Base-by-base conservation (phyloP, 2,888 invertebrate genomes). In the Sinelater perroti region DNA sequence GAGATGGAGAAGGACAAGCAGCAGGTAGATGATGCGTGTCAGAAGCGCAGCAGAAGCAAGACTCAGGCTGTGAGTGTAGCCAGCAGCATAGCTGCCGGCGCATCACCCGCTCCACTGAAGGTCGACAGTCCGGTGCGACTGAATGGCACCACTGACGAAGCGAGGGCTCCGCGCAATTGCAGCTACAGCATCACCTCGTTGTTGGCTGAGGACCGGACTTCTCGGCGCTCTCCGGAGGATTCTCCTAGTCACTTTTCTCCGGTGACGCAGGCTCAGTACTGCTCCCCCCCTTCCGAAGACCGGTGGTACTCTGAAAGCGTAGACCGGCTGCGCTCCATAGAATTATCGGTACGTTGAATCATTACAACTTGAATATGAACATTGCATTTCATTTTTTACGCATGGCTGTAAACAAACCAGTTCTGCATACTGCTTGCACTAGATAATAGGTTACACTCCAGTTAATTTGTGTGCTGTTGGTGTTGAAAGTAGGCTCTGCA, bases 181-280 rank as follows among this genome's bases (percentile, higher is more conserved):
- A 91, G 89, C 75, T 92, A 92, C 80, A 92, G 92, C 81, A 93
- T 93, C 76, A 91, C 90, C 73, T 91, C 92, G 63, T 82, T 93
- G 74, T 81, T 93, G 70, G 88, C 89, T 58, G 87, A 87, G 63
- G 82, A 85, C 66, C 65, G 65, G 20, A 71, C 69, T 52, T 62
- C 68, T 10, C 71, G 70, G 59, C 70, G 70, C 45, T 77, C 77
- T 45, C 78, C 77, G 20, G 71, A 70, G 45, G 73, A 72, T 62
- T 74, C 74, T 61, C 73, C 75, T 70, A 74, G 72, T 73, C 74
- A 74, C 66, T 74, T 72, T 62, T 64, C 67, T 40, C 64, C 71
- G 31, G 76, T 78, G 57, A 75, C 79, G 42, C 77, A 77, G 57
- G 76, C 79, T 55, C 78, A 79, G 70, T 81, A 79, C 64, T 79